Percentiles rank a stretch among this genome's conserved stretches.
phyloP scores from a whole-genome alignment of 2,797 vertebrate species.

The Falco novaeseelandiae region DNA sequence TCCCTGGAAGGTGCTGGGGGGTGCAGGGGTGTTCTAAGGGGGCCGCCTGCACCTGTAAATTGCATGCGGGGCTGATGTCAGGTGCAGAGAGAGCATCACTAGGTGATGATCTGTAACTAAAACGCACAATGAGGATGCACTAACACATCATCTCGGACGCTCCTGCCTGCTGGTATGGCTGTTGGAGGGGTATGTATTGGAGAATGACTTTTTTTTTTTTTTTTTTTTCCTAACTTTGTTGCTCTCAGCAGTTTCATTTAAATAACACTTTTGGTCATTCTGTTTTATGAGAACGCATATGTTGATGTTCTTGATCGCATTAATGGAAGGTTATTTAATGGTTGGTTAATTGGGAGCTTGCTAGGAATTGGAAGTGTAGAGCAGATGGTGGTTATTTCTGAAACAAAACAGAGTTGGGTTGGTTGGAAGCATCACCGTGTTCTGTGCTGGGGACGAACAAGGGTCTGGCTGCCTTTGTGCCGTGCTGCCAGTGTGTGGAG shows the following conservation, averaged over 20 bases:
- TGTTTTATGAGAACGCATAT: not conserved
- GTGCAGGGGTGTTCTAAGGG: not conserved
- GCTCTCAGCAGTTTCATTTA: not conserved
- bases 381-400: slow-evolving; percentile 55
- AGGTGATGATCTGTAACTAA: not conserved
- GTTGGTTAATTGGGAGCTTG: slow-evolving; percentile 35
- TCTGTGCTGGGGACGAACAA: not conserved
- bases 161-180: not conserved
- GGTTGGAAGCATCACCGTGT: not conserved
- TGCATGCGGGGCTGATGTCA: not conserved
- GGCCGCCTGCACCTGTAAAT: not conserved
- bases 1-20: not conserved
- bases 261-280: not conserved
- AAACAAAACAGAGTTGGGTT: not conserved
- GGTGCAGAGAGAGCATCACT: not conserved
- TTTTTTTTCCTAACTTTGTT: not conserved
- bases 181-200: no score
- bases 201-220: not conserved
- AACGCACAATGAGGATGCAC: accelerated
- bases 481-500: accelerated
- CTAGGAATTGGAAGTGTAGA: not conserved
- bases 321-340: not conserved
- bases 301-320: not conserved
- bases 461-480: not conserved
- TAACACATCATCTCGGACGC: accelerated